Evolutionary conservation across 1,140 invertebrate genomes (phyloP).

Genomic region (Eriosoma lanigerum): DNA sequence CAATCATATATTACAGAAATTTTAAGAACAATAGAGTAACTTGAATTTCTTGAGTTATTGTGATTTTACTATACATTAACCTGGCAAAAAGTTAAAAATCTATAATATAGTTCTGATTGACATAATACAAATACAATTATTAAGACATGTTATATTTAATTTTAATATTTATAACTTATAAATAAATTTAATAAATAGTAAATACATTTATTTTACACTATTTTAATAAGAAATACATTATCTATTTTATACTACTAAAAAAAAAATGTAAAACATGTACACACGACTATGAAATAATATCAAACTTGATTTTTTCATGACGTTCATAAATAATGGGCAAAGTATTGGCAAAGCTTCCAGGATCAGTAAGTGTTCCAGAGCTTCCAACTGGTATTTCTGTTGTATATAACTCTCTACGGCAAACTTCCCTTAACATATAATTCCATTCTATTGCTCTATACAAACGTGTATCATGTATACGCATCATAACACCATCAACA

Average conservation of each 20-base stretch:
- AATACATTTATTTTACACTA: background rate
- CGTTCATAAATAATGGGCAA: constrained; percentile 43
- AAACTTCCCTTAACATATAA: constrained; percentile 77
- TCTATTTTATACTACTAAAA: too few relatives aligned
- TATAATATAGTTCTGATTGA: background rate
- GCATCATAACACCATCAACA: constrained; percentile 88
- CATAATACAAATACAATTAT: background rate
- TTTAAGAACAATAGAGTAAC: too few relatives aligned
- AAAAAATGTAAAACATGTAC: background rate
- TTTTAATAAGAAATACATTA: background rate
- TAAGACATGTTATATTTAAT: background rate
- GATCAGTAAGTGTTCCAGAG: constrained; percentile 40
- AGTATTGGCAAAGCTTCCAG: constrained; percentile 36
- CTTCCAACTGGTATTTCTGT: constrained; percentile 58
- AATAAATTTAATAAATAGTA: background rate
- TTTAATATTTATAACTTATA: background rate
- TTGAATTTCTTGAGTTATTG: too few relatives aligned
- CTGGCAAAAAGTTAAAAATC: too few relatives aligned
- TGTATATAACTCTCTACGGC: constrained; percentile 71
- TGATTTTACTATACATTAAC: too few relatives aligned
- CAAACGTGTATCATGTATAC: constrained; percentile 88
- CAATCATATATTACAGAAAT: too few relatives aligned
- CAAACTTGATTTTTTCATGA: constrained; percentile 32
- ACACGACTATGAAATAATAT: background rate
- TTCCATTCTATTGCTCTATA: constrained; percentile 79